Conservation (phyloP, 2,888 invertebrate species). For the Labia minor region DNA sequence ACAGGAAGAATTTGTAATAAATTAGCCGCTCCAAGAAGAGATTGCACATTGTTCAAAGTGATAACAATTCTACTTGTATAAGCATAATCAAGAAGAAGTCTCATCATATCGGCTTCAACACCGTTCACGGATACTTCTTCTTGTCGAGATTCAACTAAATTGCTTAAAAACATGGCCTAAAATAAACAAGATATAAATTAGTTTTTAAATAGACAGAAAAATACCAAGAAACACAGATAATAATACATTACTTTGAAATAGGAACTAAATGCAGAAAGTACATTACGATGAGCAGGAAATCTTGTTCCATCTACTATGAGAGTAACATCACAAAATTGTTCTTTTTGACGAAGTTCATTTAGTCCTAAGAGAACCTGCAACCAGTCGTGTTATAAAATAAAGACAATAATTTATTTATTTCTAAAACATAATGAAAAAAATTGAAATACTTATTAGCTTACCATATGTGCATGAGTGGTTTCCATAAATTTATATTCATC, state of each 20-base stretch:
- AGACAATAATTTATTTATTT: too few relatives aligned
- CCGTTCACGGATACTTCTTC: constrained; percentile 36
- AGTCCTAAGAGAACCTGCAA: constrained; percentile 34
- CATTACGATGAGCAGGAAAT: constrained; percentile 37
- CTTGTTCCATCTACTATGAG: constrained; percentile 35
- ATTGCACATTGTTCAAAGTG: constrained; percentile 37
- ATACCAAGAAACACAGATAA: background rate
- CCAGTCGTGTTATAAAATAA: constrained; percentile 19
- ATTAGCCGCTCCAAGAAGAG: constrained; percentile 38
- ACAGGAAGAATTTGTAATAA: constrained; percentile 36
- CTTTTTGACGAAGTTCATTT: constrained; percentile 32
- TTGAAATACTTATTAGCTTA: constrained; percentile 23
- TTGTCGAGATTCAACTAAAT: constrained; percentile 37
- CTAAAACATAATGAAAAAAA: background rate
- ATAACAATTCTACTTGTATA: constrained; percentile 37
- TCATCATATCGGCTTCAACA: constrained; percentile 36
- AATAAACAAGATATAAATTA: constrained; percentile 20
- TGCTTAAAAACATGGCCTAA: constrained; percentile 37
- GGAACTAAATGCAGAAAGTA: constrained; percentile 38
- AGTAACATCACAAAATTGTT: constrained; percentile 38
- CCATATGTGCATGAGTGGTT: constrained; percentile 33
- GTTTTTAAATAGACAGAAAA: background rate
- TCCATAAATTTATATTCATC: constrained; percentile 35
- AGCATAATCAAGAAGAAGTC: constrained; percentile 37
- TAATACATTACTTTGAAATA: constrained; percentile 34